These are phyloP conservation scores for Cottoperca gobio DNA, from an alignment of 2,797 vertebrate genomes.

Conservation along the genomic window DNA sequence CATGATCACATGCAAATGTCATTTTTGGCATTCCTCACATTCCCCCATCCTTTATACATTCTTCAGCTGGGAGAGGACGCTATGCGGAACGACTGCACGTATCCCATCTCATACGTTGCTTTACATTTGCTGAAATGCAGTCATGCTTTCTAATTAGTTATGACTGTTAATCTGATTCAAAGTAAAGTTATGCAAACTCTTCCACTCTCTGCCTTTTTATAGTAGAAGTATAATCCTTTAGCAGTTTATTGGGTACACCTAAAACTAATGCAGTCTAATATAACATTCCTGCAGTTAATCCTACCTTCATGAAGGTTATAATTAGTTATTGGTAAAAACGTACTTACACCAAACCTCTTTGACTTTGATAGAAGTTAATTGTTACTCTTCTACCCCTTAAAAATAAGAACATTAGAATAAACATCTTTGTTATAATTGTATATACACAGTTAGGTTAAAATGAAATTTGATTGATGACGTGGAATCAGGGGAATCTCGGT, in stretches of 20 bases:
- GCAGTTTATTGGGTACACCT: background rate
- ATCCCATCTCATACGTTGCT: background rate
- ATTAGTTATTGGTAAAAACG: background rate
- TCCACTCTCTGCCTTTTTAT: background rate
- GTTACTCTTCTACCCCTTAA: background rate
- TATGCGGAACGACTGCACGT: constrained; percentile 48
- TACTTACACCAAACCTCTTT: background rate
- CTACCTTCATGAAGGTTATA: background rate
- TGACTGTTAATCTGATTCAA: background rate
- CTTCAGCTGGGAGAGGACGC: constrained; percentile 54
- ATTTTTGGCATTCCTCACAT: constrained; percentile 65
- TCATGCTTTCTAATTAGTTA: constrained; percentile 1
- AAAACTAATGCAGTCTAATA: background rate
- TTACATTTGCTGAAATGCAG: background rate
- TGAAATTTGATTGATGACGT: background rate
- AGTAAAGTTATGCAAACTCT: background rate
- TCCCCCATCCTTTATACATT: constrained; percentile 61
- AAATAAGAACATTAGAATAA: background rate
- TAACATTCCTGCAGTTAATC: background rate
- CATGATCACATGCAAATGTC: constrained; percentile 7
- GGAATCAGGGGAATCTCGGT: background rate
- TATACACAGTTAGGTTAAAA: background rate
- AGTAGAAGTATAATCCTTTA: background rate
- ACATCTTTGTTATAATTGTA: background rate
- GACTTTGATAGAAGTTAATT: background rate